These are phyloP conservation scores for Zoanthus solanderi DNA, from an alignment of 92 coral and sea anemone genomes.

Conservation along the genomic window DNA sequence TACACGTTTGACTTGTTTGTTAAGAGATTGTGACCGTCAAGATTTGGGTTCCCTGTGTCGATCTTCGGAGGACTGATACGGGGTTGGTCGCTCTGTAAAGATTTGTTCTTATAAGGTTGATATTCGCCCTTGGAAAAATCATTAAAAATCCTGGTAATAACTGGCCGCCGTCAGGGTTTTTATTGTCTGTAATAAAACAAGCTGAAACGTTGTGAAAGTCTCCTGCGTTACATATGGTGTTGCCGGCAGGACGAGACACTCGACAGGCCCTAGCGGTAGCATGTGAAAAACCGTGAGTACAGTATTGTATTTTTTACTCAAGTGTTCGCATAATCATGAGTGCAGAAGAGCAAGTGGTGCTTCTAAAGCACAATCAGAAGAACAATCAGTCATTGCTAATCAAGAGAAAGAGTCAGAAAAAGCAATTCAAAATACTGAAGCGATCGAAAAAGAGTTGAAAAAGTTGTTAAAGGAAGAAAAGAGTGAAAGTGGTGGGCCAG, in stretches of 20 bases:
- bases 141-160: constrained; percentile 3
- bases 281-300: no score
- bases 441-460: constrained; percentile 47
- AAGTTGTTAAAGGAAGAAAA: constrained; percentile 39
- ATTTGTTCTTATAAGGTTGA: background rate
- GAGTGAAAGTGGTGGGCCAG: constrained; percentile 23
- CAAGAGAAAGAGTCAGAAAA: constrained; percentile 34
- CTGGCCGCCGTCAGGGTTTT: constrained; percentile 77
- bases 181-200: no score
- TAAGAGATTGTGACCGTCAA: no score
- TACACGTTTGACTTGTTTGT: no score
- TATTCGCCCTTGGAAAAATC: background rate
- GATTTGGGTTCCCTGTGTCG: background rate
- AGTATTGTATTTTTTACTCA: no score
- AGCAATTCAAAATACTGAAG: constrained; percentile 37
- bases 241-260: background rate
- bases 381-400: constrained; percentile 36
- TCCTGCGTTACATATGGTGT: background rate
- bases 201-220: background rate
- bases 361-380: no score
- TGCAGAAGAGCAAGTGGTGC: background rate
- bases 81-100: background rate
- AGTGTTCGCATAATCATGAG: background rate
- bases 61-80: background rate
- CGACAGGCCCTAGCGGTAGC: background rate